Percentiles rank a stretch among this genome's conserved stretches.
Conservation (phyloP, 2,113 vertebrate species). For the Ploceus nigricollis region DNA sequence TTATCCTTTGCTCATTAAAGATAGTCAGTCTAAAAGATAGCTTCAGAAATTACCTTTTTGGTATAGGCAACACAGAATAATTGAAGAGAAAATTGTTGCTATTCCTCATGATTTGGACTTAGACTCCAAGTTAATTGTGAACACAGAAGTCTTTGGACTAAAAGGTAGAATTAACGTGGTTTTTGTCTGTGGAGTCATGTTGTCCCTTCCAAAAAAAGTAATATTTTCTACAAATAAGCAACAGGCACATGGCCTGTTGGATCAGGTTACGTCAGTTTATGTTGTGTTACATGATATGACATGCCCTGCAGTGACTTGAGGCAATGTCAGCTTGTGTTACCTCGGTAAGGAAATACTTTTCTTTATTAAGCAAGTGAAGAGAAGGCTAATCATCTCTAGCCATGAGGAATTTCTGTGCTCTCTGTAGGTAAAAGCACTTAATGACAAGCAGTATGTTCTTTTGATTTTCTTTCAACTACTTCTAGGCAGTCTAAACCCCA, state of each 20-base stretch:
- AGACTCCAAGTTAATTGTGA: not conserved
- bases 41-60: not conserved
- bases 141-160: not conserved
- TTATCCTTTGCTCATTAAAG: constrained; percentile 41
- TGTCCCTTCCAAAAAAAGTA: constrained; percentile 40
- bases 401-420: constrained; percentile 16
- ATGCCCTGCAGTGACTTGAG: constrained; percentile 68
- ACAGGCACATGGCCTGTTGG: constrained; percentile 69
- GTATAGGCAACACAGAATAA: not conserved
- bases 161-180: constrained; percentile 1
- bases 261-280: constrained; percentile 62
- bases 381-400: constrained; percentile 24
- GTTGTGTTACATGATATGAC: constrained; percentile 66
- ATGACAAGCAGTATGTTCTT: not conserved
- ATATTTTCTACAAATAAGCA: constrained; percentile 64
- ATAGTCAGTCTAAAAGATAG: not conserved
- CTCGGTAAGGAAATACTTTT: constrained; percentile 42
- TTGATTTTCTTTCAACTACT: constrained; percentile 6
- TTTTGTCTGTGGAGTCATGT: constrained; percentile 7
- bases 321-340: constrained; percentile 73
- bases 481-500: not conserved
- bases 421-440: constrained; percentile 20
- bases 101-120: not conserved
- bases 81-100: constrained; percentile 27
- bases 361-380: constrained; percentile 64